Percentiles rank a stretch among this genome's conserved stretches.
phyloP scores from a whole-genome alignment of 2,888 invertebrate genomes.

The Saturnia pavonia region DNA sequence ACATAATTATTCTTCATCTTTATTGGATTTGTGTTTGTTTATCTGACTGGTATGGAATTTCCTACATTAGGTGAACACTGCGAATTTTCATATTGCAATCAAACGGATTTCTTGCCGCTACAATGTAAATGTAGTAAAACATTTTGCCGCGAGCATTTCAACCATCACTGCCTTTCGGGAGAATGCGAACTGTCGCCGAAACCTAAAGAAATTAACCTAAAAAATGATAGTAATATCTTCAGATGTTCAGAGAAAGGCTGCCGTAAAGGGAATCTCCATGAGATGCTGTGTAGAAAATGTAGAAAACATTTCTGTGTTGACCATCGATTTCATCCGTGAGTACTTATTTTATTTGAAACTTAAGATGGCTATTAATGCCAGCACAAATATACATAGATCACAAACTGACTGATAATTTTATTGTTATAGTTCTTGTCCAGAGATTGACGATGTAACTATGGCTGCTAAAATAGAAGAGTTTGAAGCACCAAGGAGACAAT shows the following conservation, averaged over 20 bases:
- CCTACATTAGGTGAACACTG: constrained; percentile 87
- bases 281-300: constrained; percentile 85
- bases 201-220: constrained; percentile 63
- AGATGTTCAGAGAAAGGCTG: constrained; percentile 83
- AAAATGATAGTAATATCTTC: constrained; percentile 68
- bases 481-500: constrained; percentile 83
- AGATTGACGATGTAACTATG: constrained; percentile 79
- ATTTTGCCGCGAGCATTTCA: constrained; percentile 87
- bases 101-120: constrained; percentile 87
- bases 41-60: constrained; percentile 83
- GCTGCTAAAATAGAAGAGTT: constrained; percentile 80
- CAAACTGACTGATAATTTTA: neutral
- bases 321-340: constrained; percentile 84
- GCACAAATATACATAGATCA: no score
- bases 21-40: neutral
- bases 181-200: constrained; percentile 65
- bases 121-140: constrained; percentile 83
- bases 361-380: no score
- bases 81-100: constrained; percentile 82
- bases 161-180: constrained; percentile 79
- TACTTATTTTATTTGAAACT: constrained; percentile 27
- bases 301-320: constrained; percentile 85
- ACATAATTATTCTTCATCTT: no score
- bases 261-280: constrained; percentile 81
- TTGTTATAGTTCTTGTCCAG: constrained; percentile 75